phyloP scores from a whole-genome alignment of 2,113 vertebrate genomes.

The Stegostoma tigrinum region DNA sequence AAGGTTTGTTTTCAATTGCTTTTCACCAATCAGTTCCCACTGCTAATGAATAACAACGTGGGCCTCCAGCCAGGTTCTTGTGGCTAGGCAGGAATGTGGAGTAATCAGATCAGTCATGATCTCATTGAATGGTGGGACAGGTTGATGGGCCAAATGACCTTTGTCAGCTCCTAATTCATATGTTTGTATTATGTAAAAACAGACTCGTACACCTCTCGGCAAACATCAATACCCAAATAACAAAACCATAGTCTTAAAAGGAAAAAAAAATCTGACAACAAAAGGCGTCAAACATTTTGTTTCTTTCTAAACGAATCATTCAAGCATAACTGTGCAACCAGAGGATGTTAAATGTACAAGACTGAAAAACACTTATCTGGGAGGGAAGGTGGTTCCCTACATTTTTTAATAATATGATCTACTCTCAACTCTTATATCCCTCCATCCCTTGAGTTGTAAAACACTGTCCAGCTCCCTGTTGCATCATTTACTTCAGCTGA shows the following conservation, averaged over 20 bases:
- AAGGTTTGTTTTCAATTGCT: neutral
- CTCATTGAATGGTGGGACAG: too few species aligned
- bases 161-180: too few species aligned
- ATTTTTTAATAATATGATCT: neutral
- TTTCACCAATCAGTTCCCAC: neutral
- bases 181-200: too few species aligned
- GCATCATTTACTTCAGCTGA: neutral
- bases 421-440: neutral
- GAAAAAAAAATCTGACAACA: neutral
- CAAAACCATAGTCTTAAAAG: too few species aligned
- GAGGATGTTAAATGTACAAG: neutral
- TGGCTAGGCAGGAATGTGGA: too few species aligned
- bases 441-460: neutral
- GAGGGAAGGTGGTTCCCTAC: neutral
- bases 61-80: neutral
- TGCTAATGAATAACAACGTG: neutral
- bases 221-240: too few species aligned
- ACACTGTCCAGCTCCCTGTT: neutral
- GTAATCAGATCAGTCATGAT: too few species aligned
- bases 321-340: neutral
- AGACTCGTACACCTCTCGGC: neutral
- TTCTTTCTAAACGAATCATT: neutral
- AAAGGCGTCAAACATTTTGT: neutral
- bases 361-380: neutral
- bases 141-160: too few species aligned